Evolutionary conservation across 1,140 invertebrate genomes (phyloP).

Genomic region (Hypothenemus hampei): DNA sequence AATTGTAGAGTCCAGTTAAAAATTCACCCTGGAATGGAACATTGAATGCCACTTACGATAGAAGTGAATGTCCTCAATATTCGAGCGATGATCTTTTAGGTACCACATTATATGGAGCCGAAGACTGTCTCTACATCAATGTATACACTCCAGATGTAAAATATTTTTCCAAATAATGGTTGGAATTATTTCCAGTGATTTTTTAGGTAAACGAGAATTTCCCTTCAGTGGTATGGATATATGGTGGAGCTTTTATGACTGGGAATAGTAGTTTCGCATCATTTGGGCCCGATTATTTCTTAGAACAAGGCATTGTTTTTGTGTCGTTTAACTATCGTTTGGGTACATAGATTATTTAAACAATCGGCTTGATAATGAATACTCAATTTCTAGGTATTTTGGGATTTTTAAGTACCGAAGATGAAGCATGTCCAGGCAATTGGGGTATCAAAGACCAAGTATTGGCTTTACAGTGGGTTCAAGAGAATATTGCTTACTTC

Average conservation of each 20-base stretch:
- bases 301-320: conserved; percentile 48
- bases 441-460: conserved; percentile 11
- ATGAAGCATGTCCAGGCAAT: conserved; percentile 5
- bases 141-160: conserved; percentile 15
- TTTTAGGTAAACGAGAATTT: conserved; percentile 7
- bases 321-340: conserved; percentile 55
- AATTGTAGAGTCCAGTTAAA: conserved; percentile 6
- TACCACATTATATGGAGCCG: neutral
- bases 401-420: conserved; percentile 5
- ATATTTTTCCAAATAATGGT: neutral
- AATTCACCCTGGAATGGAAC: conserved; percentile 11
- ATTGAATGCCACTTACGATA: conserved; percentile 8
- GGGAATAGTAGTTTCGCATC: conserved; percentile 34
- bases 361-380: too few relatives aligned
- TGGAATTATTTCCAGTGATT: neutral
- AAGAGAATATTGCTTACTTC: conserved; percentile 2
- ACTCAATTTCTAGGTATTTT: neutral
- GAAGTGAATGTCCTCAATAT: conserved; percentile 8
- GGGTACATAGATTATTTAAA: conserved; percentile 28
- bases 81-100: neutral
- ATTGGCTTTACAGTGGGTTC: conserved; percentile 4
- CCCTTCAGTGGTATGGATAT: conserved; percentile 41
- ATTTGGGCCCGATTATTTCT: conserved; percentile 44
- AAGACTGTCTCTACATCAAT: conserved; percentile 21
- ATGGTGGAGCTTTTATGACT: conserved; percentile 37